Evolutionary conservation across 2,888 invertebrate genomes (phyloP).

Genomic region (Monoplex corrugatus): DNA sequence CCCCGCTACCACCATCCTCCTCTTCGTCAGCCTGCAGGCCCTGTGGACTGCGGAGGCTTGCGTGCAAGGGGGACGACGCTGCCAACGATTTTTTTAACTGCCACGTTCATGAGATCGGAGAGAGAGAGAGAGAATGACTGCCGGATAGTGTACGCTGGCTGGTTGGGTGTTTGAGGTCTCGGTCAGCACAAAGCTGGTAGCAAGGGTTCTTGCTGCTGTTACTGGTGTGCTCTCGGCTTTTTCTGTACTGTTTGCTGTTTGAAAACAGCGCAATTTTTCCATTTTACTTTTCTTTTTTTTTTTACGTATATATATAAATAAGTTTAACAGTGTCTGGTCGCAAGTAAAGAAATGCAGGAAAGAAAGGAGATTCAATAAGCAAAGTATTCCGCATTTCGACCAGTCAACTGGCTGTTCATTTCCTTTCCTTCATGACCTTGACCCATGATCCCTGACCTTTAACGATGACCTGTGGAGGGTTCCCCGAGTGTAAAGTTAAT

Average conservation of each 20-base stretch:
- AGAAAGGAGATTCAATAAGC: too few species aligned
- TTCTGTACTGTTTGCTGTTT: background rate
- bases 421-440: too few species aligned
- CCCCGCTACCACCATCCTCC: background rate
- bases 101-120: conserved; percentile 7
- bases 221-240: background rate
- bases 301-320: too few species aligned
- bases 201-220: background rate
- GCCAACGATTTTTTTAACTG: conserved; percentile 25
- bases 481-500: too few species aligned
- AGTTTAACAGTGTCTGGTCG: conserved; percentile 14
- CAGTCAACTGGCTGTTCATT: too few species aligned
- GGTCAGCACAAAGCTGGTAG: background rate
- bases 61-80: conserved; percentile 9
- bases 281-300: background rate
- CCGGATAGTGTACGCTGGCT: too few species aligned
- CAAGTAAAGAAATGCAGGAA: too few species aligned
- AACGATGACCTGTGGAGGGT: too few species aligned
- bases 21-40: background rate
- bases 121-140: background rate
- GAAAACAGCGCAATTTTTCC: background rate
- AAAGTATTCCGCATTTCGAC: too few species aligned
- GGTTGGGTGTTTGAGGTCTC: background rate
- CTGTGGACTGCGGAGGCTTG: background rate
- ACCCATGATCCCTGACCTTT: too few species aligned